Base-by-base conservation (phyloP, 2,888 invertebrate genomes). In the Venusia cambrica region DNA sequence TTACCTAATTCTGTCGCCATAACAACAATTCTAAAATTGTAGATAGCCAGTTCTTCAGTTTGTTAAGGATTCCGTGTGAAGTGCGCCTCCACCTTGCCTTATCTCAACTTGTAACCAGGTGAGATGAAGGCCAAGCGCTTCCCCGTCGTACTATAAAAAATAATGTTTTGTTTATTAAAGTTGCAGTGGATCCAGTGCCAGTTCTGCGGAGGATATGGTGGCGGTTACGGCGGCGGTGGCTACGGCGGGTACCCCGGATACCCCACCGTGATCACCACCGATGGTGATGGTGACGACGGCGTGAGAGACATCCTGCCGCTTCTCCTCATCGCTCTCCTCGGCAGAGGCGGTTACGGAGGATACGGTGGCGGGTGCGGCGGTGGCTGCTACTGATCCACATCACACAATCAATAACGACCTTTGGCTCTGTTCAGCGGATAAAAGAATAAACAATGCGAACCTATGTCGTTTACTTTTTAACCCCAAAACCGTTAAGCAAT, bases 191-290 rank as follows among this genome's bases (percentile, higher is more conserved):
- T 33, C 5, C 37, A 41, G 24, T 39, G 48, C 14, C 35, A 34
- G 28, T 35, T 9, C 35, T 28, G 11, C 19, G 37, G 42, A 4
- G 33, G 39, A 12, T 30, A 34, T 5, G 39, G 38, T 1, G 43
- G 33, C 10, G 33, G 38, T n/a, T n/a, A 14, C 19, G 37, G 42
- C 5, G 33, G 39, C 15, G 32, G 36, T 5, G 39, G 38, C 1
- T 44, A 34, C 10, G 33, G 38, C 2, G 47, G 48, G 1, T 45
- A 45, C 31, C 37, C 37, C 5, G 45, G 45, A 4, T 50, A 50
- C 20, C 48, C 43, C 4, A 34, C 38, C 15, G 25, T 43, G 13
- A 44, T 48, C 22, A 21, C 34, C 10, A 15, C 38, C 2, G 37
- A 30, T 16, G 26, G 28, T n/a, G n/a, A n/a, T 5, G 26, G 39